phyloP scores from a whole-genome alignment of 2,888 invertebrate species.

The Malacosoma neustria region DNA sequence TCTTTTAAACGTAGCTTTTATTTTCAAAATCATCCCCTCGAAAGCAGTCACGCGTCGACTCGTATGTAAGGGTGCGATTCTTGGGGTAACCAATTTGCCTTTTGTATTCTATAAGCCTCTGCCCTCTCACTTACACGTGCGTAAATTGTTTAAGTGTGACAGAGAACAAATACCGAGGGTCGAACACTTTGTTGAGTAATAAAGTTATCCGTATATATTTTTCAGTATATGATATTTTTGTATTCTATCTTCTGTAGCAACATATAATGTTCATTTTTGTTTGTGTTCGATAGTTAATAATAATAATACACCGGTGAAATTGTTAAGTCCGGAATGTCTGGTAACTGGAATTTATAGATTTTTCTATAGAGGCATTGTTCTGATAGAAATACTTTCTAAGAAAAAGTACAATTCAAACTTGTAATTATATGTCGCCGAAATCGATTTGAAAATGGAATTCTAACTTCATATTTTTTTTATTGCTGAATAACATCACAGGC shows the following conservation, averaged over 20 bases:
- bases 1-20: conserved; percentile 20
- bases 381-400: not conserved
- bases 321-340: conserved; percentile 1
- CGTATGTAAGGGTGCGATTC: conserved; percentile 42
- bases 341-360: not conserved
- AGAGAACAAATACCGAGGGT: conserved; percentile 16
- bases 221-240: not conserved
- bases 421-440: too few relatives aligned
- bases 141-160: conserved; percentile 16
- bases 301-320: not conserved
- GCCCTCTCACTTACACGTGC: conserved; percentile 24
- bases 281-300: not conserved
- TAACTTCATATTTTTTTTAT: too few relatives aligned
- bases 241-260: not conserved
- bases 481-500: too few relatives aligned
- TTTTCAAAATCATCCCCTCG: conserved; percentile 37
- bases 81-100: conserved; percentile 55
- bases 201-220: not conserved
- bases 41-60: conserved; percentile 54
- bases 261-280: not conserved
- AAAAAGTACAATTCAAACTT: too few relatives aligned
- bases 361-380: not conserved
- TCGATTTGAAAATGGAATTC: too few relatives aligned
- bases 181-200: not conserved
- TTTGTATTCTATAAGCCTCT: conserved; percentile 41